Evolutionary conservation across 1,140 invertebrate genomes (phyloP).

Genomic region (Chelonus insularis): DNA sequence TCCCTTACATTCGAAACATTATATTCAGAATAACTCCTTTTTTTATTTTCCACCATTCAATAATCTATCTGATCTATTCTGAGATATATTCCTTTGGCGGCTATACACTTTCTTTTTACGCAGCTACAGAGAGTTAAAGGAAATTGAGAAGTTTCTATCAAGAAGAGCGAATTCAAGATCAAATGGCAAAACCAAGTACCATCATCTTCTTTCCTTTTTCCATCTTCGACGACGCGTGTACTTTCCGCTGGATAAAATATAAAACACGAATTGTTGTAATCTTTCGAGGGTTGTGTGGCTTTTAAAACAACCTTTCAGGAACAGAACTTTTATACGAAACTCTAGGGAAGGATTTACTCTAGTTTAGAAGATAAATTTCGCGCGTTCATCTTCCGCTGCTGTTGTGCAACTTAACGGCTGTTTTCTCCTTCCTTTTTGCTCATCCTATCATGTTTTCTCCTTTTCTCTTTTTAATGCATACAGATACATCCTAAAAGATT

Average conservation of each 20-base stretch:
- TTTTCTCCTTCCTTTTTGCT: background rate
- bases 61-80: too few species aligned
- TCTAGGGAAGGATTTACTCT: conserved; percentile 6
- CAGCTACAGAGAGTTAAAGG: too few species aligned
- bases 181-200: background rate
- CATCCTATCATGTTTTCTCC: background rate
- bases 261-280: conserved; percentile 3
- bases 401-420: conserved; percentile 5
- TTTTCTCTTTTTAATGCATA: background rate
- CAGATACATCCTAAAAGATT: background rate
- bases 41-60: too few species aligned
- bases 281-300: background rate
- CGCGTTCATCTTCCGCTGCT: conserved; percentile 21
- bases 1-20: too few species aligned
- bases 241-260: background rate
- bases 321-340: conserved; percentile 19
- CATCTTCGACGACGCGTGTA: too few species aligned
- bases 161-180: background rate
- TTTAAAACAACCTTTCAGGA: conserved; percentile 1
- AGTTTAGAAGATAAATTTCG: conserved; percentile 27
- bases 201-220: too few species aligned
- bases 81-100: too few species aligned
- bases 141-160: too few species aligned
- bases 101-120: too few species aligned
- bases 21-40: too few species aligned